Percentiles rank a stretch among this genome's conserved stretches.
Conservation (phyloP, 1,140 invertebrate species). For the Drosophila cardini region DNA sequence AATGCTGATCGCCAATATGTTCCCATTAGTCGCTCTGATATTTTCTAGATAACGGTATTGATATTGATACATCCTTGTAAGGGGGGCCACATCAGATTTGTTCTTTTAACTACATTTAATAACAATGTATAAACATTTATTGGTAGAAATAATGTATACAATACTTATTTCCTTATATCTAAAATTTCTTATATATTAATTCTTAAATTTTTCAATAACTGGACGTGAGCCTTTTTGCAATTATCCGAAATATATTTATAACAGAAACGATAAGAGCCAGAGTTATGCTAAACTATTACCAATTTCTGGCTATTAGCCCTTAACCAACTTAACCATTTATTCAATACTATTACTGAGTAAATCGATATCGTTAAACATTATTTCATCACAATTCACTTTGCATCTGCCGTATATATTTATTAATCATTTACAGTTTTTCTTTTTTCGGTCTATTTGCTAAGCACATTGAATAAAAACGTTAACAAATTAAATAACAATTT, state of each 20-base stretch:
- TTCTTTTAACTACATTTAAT: conserved; percentile 75
- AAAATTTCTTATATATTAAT: conserved; percentile 10
- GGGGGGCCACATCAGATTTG: conserved; percentile 66
- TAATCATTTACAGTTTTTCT: conserved; percentile 59
- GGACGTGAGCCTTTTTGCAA: conserved; percentile 25
- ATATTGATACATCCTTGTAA: conserved; percentile 36
- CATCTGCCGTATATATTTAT: conserved; percentile 69
- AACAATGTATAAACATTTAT: conserved; percentile 76
- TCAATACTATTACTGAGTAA: conserved; percentile 21
- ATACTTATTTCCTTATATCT: conserved; percentile 13
- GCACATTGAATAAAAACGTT: conserved; percentile 33
- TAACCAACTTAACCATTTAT: conserved; percentile 22
- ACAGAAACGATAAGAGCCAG: conserved; percentile 10
- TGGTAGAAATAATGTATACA: conserved; percentile 25
- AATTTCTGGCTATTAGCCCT: not conserved
- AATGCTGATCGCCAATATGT: conserved; percentile 48
- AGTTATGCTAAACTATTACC: not conserved
- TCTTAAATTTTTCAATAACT: conserved; percentile 25
- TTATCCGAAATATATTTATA: conserved; percentile 18
- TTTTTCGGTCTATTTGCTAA: conserved; percentile 50
- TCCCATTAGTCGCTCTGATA: conserved; percentile 64
- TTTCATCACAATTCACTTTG: conserved; percentile 84
- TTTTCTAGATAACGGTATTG: conserved; percentile 20
- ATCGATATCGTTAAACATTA: conserved; percentile 46
- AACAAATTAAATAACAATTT: conserved; percentile 28